Base-by-base conservation (phyloP, 2,888 invertebrate genomes). In the Drosophila pegasa region DNA sequence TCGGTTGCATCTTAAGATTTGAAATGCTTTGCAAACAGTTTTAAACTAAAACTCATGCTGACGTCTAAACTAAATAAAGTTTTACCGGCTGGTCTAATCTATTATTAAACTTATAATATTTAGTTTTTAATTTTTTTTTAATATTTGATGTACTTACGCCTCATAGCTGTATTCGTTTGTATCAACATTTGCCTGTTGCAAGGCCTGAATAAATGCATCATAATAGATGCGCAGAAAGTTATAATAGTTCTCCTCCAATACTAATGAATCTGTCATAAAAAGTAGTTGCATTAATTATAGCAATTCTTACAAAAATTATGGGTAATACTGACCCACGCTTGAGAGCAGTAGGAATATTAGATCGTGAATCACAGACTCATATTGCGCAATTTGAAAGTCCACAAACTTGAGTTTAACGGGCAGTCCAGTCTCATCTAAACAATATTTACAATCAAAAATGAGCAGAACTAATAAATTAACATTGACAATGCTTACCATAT, bases 381-480 rank as follows among this genome's bases (percentile, higher is more conserved):
- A 94, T 14, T 93, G 86, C 41, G 94, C 93, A 29, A 94, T 92
- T 88, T 95, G 95, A 64, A 94, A 93, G 78, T 95, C 95, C 1
- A 95, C 92, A 45, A 95, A 93, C 89, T 94, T 94, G 3, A 94
- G 87, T 64, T 93, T 92, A 0, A 91, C 83, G 0, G 93, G 92
- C n/a, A 87, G 79, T 3, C 93, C 93, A 4, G 77, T 79, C 0
- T 85, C 78, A 57, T 68, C 64, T 80, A 54, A 25, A 52, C 1
- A 54, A 1, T n/a, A 33, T 29, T 22, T 14, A 0, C 22, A 20
- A 12, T 1, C 4, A 40, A 31, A 18, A 16, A 31, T 2, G 16
- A 3, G 16, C 3, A 14, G 9, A n/a, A n/a, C 1, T 2, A 27
- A 1, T 25, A 0, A 22, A 16, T n/a, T 16, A 10, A 20, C 3